These are phyloP conservation scores for Eubasilissa regina DNA, from an alignment of 1,140 invertebrate species.

Conservation along the genomic window DNA sequence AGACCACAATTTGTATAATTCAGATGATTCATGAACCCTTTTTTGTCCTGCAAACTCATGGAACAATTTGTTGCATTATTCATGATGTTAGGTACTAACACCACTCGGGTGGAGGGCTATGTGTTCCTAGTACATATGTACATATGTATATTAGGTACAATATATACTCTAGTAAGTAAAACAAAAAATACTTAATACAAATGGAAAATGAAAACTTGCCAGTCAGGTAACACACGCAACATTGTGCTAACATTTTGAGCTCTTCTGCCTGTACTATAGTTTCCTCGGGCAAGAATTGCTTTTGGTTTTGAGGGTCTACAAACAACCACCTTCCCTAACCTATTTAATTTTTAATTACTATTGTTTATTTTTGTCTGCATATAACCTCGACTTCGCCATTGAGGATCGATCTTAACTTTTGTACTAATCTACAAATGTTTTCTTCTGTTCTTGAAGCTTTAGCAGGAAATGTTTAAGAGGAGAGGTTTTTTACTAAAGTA, in stretches of 20 bases:
- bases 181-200: too few relatives aligned
- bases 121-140: neutral
- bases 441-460: slow-evolving; percentile 58
- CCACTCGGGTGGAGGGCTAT: slow-evolving; percentile 41
- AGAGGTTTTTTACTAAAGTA: slow-evolving; percentile 55
- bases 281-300: too few relatives aligned
- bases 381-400: slow-evolving; percentile 3
- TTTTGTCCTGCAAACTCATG: slow-evolving; percentile 22
- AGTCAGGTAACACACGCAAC: too few relatives aligned
- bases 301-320: neutral
- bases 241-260: too few relatives aligned
- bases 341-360: slow-evolving; percentile 21
- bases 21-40: neutral
- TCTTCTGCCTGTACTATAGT: too few relatives aligned
- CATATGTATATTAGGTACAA: too few relatives aligned
- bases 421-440: slow-evolving; percentile 59
- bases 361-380: slow-evolving; percentile 37
- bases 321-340: slow-evolving; percentile 22
- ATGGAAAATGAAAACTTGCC: too few relatives aligned
- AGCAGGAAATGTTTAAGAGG: slow-evolving; percentile 59
- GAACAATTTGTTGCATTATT: neutral
- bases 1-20: neutral
- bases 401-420: slow-evolving; percentile 41
- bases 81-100: slow-evolving; percentile 8
- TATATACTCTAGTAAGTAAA: too few relatives aligned